phyloP scores from a whole-genome alignment of 2,888 invertebrate species.

The Geotrupes spiniger region DNA sequence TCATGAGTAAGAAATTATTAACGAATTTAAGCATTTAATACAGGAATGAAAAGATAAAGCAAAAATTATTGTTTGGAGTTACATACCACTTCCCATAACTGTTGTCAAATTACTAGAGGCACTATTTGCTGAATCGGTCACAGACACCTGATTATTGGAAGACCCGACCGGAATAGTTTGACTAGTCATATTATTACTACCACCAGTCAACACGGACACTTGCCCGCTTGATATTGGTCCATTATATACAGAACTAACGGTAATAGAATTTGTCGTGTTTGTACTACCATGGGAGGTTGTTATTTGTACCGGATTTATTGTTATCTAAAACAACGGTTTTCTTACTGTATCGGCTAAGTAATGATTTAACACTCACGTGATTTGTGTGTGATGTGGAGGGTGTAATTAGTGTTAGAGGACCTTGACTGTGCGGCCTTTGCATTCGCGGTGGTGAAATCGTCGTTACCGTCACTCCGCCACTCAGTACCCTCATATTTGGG shows the following conservation, averaged over 20 bases:
- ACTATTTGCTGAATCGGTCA: constrained; percentile 39
- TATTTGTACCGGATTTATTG: constrained; percentile 27
- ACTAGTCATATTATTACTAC: constrained; percentile 38
- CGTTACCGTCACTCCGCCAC: constrained; percentile 63
- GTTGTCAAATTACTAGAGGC: constrained; percentile 22
- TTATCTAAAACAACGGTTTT: constrained; percentile 16
- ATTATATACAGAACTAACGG: constrained; percentile 46
- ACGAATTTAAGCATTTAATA: too few relatives aligned
- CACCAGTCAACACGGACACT: constrained; percentile 44
- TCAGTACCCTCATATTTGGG: constrained; percentile 51
- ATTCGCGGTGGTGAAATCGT: constrained; percentile 54
- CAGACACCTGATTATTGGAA: constrained; percentile 31
- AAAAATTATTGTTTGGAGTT: too few relatives aligned
- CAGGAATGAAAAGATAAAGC: too few relatives aligned
- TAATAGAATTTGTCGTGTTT: constrained; percentile 40
- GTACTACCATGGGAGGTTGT: constrained; percentile 21
- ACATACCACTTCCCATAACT: constrained; percentile 34
- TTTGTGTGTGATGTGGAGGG: constrained; percentile 35
- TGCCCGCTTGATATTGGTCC: constrained; percentile 44
- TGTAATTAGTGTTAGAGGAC: constrained; percentile 49
- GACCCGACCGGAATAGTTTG: constrained; percentile 46
- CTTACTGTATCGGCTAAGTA: neutral
- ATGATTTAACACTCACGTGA: constrained; percentile 34
- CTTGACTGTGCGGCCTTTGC: constrained; percentile 55
- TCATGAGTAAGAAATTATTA: too few relatives aligned